Evolutionary conservation across 2,888 invertebrate species (phyloP).

Genomic region (Exocentrus adspersus): DNA sequence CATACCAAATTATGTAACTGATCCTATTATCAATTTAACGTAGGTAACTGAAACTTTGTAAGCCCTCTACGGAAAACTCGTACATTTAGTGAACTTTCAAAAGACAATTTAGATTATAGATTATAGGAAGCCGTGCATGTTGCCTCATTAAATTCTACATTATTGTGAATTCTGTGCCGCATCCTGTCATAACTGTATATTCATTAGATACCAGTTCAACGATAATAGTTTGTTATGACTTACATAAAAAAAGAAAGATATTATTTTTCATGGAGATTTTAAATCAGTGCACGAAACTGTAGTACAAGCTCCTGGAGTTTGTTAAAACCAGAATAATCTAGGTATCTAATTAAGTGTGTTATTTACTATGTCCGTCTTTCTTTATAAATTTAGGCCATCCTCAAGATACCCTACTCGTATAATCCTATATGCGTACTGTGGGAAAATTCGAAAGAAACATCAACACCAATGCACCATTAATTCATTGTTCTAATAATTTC

Average conservation of each 20-base stretch:
- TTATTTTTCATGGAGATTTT: no score
- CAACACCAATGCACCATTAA: background rate
- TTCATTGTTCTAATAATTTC: background rate
- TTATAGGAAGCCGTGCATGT: background rate
- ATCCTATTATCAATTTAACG: background rate
- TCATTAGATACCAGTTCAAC: no score
- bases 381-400: background rate
- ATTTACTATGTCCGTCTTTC: no score
- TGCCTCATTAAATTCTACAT: background rate
- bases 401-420: background rate
- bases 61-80: background rate
- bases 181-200: no score
- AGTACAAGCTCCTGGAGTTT: no score
- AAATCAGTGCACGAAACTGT: no score
- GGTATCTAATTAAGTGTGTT: no score
- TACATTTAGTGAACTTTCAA: background rate
- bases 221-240: no score
- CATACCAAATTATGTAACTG: slow-evolving; percentile 3
- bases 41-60: background rate
- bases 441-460: background rate
- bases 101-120: background rate
- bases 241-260: no score
- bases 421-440: background rate
- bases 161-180: no score
- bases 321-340: no score